Evolutionary conservation across 2,888 invertebrate genomes (phyloP), one percentile per base, ranked within the genome.

Genomic region (Amphimallon solstitiale): DNA sequence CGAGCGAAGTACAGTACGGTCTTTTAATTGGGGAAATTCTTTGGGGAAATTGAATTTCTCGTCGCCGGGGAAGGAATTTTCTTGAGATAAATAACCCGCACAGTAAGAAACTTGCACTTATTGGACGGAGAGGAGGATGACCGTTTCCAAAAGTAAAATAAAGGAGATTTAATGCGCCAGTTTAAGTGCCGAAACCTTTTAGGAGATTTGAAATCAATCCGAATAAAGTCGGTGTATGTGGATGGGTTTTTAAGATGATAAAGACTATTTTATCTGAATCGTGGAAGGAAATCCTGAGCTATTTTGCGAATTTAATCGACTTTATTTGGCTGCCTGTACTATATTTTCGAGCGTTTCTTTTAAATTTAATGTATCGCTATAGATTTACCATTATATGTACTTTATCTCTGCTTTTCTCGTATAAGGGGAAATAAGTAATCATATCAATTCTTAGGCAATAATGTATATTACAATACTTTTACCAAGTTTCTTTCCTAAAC

Each of bases 11-110:
- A 29, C 29, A 29, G 29, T 29, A 29, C 29, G 29, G 29, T 5
- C 29, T 43, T 59, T 59, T 59, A 59, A 59, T 59, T 59, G 56
- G 29, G 56, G 43, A 59, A 45, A 59, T 59, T 59, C 56, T 59
- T 45, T 15, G 15, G 56, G 56, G 34, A 59, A 59, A 59, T 59
- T 59, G 34, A 59, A 59, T 59, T 59, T 59, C 43, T 23, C 56
- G 56, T 29, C 43, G 34, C 15, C 2, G 29, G 6, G 7, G 29
- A 43, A 40, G 56, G 56, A 59, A 34, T 43, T 45, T 34, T 29
- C 7, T 14, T 1, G 43, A n/a, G 12, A 23, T 59, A 59, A 43
- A 59, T 59, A 45, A 59, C 34, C n/a, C 56, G 43, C 29, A 19
- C 23, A n/a, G 43, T 14, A 10, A 9, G 23, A 40, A 2, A 21